Evolutionary conservation across 2,888 invertebrate species (phyloP), one percentile per base, ranked within the genome.

Genomic region (Geotrupes spiniger): DNA sequence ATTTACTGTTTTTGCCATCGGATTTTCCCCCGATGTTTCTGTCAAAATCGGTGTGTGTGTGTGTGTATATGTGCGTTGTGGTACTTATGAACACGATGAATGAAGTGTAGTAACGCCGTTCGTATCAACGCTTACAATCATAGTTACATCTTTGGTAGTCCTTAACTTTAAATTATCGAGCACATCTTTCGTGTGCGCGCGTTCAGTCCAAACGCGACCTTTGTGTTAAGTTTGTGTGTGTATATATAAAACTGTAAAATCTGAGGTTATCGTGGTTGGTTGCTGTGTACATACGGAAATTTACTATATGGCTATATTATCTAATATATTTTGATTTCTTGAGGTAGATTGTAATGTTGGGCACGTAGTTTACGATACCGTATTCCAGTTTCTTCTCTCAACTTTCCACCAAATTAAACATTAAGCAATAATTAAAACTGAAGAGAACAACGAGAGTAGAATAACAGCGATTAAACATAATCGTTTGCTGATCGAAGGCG

Each of bases 241-340:
- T 42, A 52, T 47, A 49, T 49, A 57, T 55, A 57, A 57, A 58
- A 59, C 54, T 60, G 58, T 49, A 54, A 55, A 45, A 59, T 53
- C 58, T 64, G 67, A 67, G 66, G 66, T 66, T 65, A 48, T 51
- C 63, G 56, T 66, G 67, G 65, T 67, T 63, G 65, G 67, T 69
- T 66, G 58, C 67, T 65, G 67, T 68, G 61, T 62, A 66, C 60
- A 63, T 63, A 66, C 70, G 66, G 70, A 67, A 66, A 70, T 70
- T 71, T 69, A 61, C 63, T 68, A 65, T 67, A 21, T 56, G 67
- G 66, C 65, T 65, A 65, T 66, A 62, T 64, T 51, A 56, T 51
- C 66, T 69, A 70, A 68, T 64, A 61, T 66, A 70, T 72, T 72
- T 72, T 72, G 72, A 72, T 72, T 72, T 63, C 54, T 63, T 72